Evolutionary conservation across 1,140 invertebrate species (phyloP).

Genomic region (Bombus confusus): DNA sequence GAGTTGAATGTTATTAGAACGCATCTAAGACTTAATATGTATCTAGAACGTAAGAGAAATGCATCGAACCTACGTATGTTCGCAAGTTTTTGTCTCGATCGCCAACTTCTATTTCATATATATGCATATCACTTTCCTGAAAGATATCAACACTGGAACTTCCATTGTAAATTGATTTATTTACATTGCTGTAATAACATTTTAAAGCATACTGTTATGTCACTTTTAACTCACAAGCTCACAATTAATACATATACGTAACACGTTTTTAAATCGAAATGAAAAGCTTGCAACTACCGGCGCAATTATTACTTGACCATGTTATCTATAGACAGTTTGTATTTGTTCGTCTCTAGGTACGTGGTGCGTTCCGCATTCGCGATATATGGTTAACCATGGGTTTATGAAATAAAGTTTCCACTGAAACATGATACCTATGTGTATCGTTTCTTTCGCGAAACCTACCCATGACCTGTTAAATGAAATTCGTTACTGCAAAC

Average conservation of each 20-base stretch:
- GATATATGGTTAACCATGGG: not conserved
- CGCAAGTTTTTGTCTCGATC: not conserved
- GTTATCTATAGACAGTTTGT: slow-evolving; percentile 38
- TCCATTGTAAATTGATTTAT: slow-evolving; percentile 69
- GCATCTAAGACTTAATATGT: not conserved
- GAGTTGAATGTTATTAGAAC: not conserved
- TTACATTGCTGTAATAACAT: slow-evolving; percentile 72
- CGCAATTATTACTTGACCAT: not conserved
- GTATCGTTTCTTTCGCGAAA: slow-evolving; percentile 26
- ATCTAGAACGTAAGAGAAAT: not conserved
- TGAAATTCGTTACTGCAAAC: not conserved
- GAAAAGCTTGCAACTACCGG: slow-evolving; percentile 50
- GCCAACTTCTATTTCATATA: not conserved
- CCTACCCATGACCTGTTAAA: not conserved
- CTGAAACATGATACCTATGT: not conserved
- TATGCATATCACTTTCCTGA: not conserved
- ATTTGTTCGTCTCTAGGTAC: slow-evolving; percentile 36
- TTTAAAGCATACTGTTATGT: slow-evolving; percentile 67
- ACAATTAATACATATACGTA: slow-evolving; percentile 62
- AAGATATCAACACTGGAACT: slow-evolving; percentile 16
- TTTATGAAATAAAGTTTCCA: slow-evolving; percentile 19
- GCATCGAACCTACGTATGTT: not conserved
- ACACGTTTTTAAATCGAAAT: slow-evolving; percentile 52
- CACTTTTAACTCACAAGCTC: slow-evolving; percentile 65
- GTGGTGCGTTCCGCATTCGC: slow-evolving; percentile 8